Evolutionary conservation across 2,797 vertebrate species (phyloP).

Genomic region (Clarias pachynema): DNA sequence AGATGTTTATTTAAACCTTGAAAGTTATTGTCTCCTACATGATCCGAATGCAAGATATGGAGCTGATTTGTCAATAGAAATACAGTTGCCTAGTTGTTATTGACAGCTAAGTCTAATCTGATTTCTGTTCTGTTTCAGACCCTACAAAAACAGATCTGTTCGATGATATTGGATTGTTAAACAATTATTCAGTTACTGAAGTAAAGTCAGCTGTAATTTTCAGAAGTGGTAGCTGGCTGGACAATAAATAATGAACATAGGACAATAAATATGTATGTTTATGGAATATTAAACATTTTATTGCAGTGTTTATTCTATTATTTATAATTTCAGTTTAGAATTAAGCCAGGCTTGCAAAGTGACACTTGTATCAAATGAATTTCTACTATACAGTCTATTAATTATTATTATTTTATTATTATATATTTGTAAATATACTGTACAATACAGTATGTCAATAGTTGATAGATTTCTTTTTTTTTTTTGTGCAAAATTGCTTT

Average conservation of each 20-base stretch:
- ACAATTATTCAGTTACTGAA: not conserved
- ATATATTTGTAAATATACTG: no score
- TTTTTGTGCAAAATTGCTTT: no score
- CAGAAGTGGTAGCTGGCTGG: not conserved
- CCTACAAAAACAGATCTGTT: not conserved
- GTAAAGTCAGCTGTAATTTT: not conserved
- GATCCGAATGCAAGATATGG: not conserved
- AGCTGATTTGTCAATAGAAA: not conserved
- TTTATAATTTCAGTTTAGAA: not conserved
- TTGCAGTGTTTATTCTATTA: not conserved
- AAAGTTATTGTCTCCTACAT: not conserved
- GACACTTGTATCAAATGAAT: not conserved
- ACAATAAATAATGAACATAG: not conserved
- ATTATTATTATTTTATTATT: no score
- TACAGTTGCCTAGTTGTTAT: not conserved
- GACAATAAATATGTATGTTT: not conserved
- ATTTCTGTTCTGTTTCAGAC: constrained; percentile 2
- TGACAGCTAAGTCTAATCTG: constrained; percentile 7
- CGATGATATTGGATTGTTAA: not conserved
- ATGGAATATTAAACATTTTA: not conserved
- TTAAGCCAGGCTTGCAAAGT: not conserved
- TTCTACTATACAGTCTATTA: not conserved
- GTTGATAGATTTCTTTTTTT: no score
- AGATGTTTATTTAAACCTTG: not conserved
- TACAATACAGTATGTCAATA: no score